Conservation (phyloP, 2,797 vertebrate genomes). For the Aplochiton taeniatus region DNA sequence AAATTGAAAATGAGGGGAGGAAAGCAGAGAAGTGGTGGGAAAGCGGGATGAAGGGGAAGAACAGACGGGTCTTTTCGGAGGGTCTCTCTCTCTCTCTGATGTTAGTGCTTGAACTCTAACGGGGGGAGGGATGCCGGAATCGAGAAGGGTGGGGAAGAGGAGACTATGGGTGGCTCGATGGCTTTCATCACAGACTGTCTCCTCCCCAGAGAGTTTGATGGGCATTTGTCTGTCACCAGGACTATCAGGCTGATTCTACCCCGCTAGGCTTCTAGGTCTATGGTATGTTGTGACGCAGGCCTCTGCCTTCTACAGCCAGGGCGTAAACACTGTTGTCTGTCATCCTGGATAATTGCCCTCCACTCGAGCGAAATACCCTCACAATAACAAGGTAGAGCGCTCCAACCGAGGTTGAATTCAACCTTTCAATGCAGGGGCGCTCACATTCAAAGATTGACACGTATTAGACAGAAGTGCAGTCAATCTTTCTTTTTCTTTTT, state of each 20-base stretch:
- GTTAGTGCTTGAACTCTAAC: slow-evolving; percentile 16
- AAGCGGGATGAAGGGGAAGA: slow-evolving; percentile 27
- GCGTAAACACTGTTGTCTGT: slow-evolving; percentile 34
- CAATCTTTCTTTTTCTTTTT: slow-evolving; percentile 17
- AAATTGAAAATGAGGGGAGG: slow-evolving; percentile 27
- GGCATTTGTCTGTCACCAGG: slow-evolving; percentile 64
- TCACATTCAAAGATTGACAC: slow-evolving; percentile 50
- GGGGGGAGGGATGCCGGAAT: neutral
- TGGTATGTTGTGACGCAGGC: slow-evolving; percentile 29
- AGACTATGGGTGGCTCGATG: slow-evolving; percentile 4
- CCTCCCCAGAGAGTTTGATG: slow-evolving; percentile 46
- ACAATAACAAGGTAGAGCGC: slow-evolving; percentile 42
- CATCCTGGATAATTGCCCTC: slow-evolving; percentile 51
- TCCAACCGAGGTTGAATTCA: slow-evolving; percentile 1
- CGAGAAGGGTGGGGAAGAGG: slow-evolving; percentile 5
- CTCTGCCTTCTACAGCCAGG: slow-evolving; percentile 7
- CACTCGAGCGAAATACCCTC: slow-evolving; percentile 53
- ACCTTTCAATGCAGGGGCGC: slow-evolving; percentile 14
- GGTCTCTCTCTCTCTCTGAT: slow-evolving; percentile 47
- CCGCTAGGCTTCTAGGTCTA: slow-evolving; percentile 30
- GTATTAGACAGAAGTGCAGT: slow-evolving; percentile 45
- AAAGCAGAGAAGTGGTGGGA: slow-evolving; percentile 18
- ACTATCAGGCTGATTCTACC: slow-evolving; percentile 56
- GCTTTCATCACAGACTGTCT: slow-evolving; percentile 40
- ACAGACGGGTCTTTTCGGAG: slow-evolving; percentile 42